A percentile compares a stretch with the other conserved stretches of the same genome.
These are phyloP conservation scores for Lomographa bimaculata DNA, from an alignment of 2,888 invertebrate species.

Conservation along the genomic window DNA sequence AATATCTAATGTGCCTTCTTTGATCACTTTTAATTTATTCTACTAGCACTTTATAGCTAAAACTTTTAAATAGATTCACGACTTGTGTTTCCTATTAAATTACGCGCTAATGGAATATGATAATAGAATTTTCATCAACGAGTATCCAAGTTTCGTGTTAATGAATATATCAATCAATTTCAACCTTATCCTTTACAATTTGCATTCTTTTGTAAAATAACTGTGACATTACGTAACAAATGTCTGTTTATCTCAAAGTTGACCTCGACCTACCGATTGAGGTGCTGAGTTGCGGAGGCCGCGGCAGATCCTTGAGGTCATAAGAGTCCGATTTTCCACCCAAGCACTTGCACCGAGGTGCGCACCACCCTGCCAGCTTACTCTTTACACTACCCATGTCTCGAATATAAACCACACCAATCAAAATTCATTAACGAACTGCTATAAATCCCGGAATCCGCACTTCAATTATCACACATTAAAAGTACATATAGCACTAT, in stretches of 20 bases:
- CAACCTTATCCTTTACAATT: too few species aligned
- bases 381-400: constrained; percentile 69
- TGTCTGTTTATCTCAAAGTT: constrained; percentile 19
- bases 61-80: too few species aligned
- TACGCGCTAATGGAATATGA: constrained; percentile 1
- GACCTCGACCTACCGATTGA: constrained; percentile 63
- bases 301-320: constrained; percentile 66
- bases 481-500: constrained; percentile 44
- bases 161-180: too few species aligned
- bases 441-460: constrained; percentile 22
- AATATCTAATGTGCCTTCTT: constrained; percentile 3
- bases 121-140: neutral
- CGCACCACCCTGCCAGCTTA: constrained; percentile 53
- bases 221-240: constrained; percentile 38
- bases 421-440: constrained; percentile 33
- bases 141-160: too few species aligned
- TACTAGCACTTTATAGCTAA: too few species aligned
- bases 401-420: constrained; percentile 25
- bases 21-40: constrained; percentile 2
- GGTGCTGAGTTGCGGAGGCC: constrained; percentile 58
- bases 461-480: constrained; percentile 48
- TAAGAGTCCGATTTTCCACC: constrained; percentile 53
- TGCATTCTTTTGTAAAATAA: constrained; percentile 13
- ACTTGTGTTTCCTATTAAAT: too few species aligned
- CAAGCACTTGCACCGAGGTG: constrained; percentile 50